These are phyloP conservation scores for Glomeris maerens DNA, from an alignment of 1,140 invertebrate genomes.

Conservation along the genomic window DNA sequence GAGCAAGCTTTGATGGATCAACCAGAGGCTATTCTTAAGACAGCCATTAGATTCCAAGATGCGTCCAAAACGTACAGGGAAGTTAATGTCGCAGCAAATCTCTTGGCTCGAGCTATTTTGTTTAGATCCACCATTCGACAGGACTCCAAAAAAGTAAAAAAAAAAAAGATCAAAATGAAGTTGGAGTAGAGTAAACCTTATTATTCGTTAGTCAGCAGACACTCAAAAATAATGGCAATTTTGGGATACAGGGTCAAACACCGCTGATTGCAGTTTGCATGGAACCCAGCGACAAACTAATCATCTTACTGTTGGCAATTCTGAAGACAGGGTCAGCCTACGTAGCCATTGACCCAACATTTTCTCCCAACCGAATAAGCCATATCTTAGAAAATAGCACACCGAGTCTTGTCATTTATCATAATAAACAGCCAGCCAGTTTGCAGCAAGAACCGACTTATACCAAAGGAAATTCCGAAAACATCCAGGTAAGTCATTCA, in stretches of 20 bases:
- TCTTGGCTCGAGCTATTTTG: neutral
- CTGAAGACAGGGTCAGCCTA: conserved; percentile 70
- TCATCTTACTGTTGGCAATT: conserved; percentile 51
- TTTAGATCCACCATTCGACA: too few species aligned
- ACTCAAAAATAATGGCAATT: neutral
- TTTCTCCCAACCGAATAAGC: conserved; percentile 52
- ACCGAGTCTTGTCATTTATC: conserved; percentile 51
- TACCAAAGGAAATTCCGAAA: neutral
- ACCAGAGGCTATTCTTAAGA: neutral
- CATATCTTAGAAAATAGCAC: conserved; percentile 61
- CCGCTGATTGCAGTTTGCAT: conserved; percentile 58
- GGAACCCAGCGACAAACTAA: conserved; percentile 52
- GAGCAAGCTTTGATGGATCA: neutral
- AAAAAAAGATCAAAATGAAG: neutral
- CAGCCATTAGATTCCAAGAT: neutral
- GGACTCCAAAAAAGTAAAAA: neutral
- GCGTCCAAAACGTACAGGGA: neutral
- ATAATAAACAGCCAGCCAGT: too few species aligned
- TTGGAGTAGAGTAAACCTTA: neutral
- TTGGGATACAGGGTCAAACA: conserved; percentile 31
- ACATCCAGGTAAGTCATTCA: neutral
- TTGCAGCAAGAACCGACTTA: too few species aligned
- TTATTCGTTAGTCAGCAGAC: neutral
- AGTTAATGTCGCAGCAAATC: neutral
- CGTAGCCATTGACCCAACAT: conserved; percentile 59